These are phyloP conservation scores for Sebastes kiyomatsui DNA, from an alignment of 2,797 vertebrate genomes.

Conservation along the genomic window DNA sequence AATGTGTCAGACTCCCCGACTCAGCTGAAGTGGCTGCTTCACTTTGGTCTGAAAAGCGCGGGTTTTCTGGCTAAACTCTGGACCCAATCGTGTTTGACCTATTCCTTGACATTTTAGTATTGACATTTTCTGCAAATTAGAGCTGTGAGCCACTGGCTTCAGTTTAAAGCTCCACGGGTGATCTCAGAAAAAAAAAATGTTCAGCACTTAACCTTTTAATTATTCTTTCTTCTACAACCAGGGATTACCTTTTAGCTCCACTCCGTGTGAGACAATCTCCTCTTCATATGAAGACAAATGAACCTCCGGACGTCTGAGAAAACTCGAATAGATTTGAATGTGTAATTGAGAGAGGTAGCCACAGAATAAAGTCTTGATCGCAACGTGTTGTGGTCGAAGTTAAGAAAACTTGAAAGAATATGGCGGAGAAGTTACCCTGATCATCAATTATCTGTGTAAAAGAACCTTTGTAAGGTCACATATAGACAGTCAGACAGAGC, in stretches of 20 bases:
- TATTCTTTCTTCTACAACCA: slow-evolving; percentile 72
- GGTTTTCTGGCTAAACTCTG: slow-evolving; percentile 54
- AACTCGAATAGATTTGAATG: slow-evolving; percentile 19
- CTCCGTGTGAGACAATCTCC: slow-evolving; percentile 50
- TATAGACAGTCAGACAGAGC: neutral
- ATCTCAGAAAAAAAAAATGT: slow-evolving; percentile 67
- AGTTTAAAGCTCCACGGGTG: slow-evolving; percentile 72
- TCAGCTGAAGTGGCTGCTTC: slow-evolving; percentile 34
- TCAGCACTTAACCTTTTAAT: slow-evolving; percentile 84
- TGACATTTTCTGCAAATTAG: slow-evolving; percentile 85
- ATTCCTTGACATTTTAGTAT: slow-evolving; percentile 83
- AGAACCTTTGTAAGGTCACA: neutral
- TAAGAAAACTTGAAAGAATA: neutral
- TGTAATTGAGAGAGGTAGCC: neutral
- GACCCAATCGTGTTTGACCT: slow-evolving; percentile 76
- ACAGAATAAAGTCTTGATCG: neutral
- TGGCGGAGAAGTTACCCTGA: neutral
- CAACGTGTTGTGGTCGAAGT: neutral
- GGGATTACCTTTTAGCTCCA: slow-evolving; percentile 65
- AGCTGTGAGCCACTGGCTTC: slow-evolving; percentile 69
- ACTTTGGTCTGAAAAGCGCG: slow-evolving; percentile 53
- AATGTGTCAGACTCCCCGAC: slow-evolving; percentile 52
- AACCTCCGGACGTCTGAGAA: slow-evolving; percentile 36
- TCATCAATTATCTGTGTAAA: neutral
- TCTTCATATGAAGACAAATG: slow-evolving; percentile 60